Conservation (phyloP, 2,888 invertebrate species). For the Papilio gigon region DNA sequence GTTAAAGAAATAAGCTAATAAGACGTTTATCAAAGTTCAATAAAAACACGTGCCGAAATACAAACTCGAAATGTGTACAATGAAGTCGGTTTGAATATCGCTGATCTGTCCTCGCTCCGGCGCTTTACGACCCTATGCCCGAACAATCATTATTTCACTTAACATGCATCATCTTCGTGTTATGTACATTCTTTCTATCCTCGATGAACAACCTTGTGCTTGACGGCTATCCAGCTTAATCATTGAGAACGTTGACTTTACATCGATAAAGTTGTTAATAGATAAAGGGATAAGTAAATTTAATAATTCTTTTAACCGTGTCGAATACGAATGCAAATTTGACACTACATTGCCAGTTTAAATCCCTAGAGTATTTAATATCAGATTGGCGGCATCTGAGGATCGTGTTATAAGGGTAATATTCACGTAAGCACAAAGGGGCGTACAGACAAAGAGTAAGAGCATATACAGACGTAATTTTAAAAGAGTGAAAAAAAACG, state of each 20-base stretch:
- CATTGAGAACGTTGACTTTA: no score
- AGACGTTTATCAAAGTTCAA: conserved; percentile 17
- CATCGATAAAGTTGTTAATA: no score
- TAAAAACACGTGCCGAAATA: conserved; percentile 27
- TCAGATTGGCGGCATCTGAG: background rate
- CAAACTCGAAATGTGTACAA: conserved; percentile 30
- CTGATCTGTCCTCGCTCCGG: conserved; percentile 20
- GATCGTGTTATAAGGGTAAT: background rate
- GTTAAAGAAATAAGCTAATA: background rate
- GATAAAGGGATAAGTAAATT: no score
- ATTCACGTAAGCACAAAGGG: background rate
- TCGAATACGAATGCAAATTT: background rate
- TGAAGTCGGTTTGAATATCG: conserved; percentile 36
- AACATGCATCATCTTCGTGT: background rate
- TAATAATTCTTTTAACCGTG: background rate
- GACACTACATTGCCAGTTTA: background rate
- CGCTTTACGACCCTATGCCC: conserved; percentile 35
- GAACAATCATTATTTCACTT: conserved; percentile 25
- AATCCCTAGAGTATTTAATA: background rate
- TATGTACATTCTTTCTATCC: conserved; percentile 6
- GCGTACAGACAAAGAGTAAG: no score
- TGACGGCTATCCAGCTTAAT: no score
- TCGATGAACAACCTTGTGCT: no score
- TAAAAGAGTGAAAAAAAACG: no score
- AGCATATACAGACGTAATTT: no score